These are phyloP conservation scores for Aphyosemion australe DNA, from an alignment of 2,113 vertebrate genomes.

Conservation along the genomic window DNA sequence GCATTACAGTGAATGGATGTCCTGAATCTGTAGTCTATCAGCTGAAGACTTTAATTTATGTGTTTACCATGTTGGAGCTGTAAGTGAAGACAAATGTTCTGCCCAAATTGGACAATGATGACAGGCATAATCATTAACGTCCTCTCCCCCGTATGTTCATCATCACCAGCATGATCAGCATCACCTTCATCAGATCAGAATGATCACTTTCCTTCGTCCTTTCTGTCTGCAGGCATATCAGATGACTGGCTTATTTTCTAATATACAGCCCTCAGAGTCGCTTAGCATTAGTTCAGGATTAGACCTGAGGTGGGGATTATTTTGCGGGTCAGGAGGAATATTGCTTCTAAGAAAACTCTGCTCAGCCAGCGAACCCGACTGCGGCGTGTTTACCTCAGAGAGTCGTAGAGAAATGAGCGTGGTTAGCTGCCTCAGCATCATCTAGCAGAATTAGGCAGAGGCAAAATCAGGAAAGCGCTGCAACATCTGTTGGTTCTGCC, in stretches of 20 bases:
- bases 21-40: constrained; percentile 23
- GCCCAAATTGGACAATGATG: constrained; percentile 5
- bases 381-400: constrained; percentile 19
- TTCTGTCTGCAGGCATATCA: constrained; percentile 41
- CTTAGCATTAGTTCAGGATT: constrained; percentile 52
- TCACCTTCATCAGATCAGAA: constrained; percentile 29
- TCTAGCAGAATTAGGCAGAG: constrained; percentile 27
- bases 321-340: constrained; percentile 38
- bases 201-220: constrained; percentile 32
- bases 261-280: constrained; percentile 22
- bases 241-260: constrained; percentile 37
- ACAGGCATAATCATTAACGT: constrained; percentile 20
- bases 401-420: constrained; percentile 33
- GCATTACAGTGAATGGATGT: constrained; percentile 18
- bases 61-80: constrained; percentile 22
- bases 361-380: constrained; percentile 22
- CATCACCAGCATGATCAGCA: constrained; percentile 13
- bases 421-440: constrained; percentile 35
- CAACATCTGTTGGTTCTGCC: constrained; percentile 69
- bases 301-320: constrained; percentile 58
- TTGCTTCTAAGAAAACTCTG: constrained; percentile 3
- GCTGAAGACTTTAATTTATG: constrained; percentile 33
- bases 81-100: constrained; percentile 20
- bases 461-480: constrained; percentile 32
- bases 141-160: constrained; percentile 33